Percentiles rank a stretch among this genome's conserved stretches.
Evolutionary conservation across 2,797 vertebrate species (phyloP).

Genomic region (Brachyalestes nurse): DNA sequence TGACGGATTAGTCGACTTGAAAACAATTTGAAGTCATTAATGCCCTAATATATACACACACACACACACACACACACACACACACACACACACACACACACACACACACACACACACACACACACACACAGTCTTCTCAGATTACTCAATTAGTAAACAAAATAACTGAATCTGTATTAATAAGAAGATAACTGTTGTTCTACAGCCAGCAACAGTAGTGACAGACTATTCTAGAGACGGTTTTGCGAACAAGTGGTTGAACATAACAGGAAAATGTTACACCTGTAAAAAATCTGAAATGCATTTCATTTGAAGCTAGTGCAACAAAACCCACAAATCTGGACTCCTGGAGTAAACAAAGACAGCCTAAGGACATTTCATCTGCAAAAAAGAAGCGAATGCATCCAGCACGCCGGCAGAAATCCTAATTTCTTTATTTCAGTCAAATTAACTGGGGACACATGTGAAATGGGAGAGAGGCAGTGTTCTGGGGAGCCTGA

Average conservation of each 20-base stretch:
- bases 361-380: neutral
- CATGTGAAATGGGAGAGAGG: conserved; percentile 1
- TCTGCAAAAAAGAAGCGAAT: neutral
- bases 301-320: neutral
- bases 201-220: neutral
- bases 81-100: too few species aligned
- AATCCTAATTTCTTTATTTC: conserved; percentile 29
- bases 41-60: too few species aligned
- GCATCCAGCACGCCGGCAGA: neutral
- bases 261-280: neutral
- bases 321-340: neutral
- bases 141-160: too few species aligned
- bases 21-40: too few species aligned
- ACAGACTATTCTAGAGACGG: too few species aligned
- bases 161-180: too few species aligned
- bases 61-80: too few species aligned
- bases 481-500: neutral
- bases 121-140: too few species aligned
- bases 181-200: neutral
- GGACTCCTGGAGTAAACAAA: neutral
- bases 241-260: neutral
- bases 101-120: too few species aligned
- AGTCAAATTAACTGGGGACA: conserved; percentile 44
- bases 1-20: too few species aligned
- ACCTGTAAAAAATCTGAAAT: neutral